Conservation (phyloP, 2,888 invertebrate species). For the Tolmerus cingulatus region DNA sequence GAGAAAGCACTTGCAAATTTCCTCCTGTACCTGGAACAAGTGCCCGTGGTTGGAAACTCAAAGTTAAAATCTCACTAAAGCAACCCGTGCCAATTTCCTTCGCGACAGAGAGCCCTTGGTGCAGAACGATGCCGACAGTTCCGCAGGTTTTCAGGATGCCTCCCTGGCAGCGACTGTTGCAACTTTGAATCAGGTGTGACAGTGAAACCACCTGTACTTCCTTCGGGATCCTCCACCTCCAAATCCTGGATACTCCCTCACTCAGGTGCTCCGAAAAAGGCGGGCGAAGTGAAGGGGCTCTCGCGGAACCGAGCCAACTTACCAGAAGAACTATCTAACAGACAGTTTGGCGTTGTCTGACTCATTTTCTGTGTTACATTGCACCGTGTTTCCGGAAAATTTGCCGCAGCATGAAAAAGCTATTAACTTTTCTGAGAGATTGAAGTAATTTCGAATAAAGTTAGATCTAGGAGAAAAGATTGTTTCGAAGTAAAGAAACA, state of each 20-base stretch:
- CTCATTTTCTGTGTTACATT: background rate
- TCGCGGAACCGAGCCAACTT: background rate
- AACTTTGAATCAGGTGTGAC: background rate
- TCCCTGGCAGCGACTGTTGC: background rate
- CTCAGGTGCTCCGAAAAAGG: background rate
- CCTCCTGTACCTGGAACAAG: background rate
- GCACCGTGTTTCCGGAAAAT: background rate
- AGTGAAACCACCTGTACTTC: background rate
- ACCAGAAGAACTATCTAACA: background rate
- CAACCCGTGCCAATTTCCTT: background rate
- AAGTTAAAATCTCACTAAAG: background rate
- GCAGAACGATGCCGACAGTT: background rate
- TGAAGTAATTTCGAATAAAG: background rate
- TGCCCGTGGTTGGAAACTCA: background rate
- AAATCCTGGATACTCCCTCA: background rate
- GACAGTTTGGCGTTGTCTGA: background rate
- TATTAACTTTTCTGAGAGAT: background rate
- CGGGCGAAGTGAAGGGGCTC: background rate
- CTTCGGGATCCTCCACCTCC: background rate
- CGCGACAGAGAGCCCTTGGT: background rate
- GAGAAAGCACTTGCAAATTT: conserved; percentile 24
- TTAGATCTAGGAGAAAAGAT: background rate
- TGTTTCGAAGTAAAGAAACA: background rate
- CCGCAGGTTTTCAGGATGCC: background rate
- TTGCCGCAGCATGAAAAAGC: background rate